Evolutionary conservation across 2,113 vertebrate species (phyloP).

Genomic region (Platichthys flesus): DNA sequence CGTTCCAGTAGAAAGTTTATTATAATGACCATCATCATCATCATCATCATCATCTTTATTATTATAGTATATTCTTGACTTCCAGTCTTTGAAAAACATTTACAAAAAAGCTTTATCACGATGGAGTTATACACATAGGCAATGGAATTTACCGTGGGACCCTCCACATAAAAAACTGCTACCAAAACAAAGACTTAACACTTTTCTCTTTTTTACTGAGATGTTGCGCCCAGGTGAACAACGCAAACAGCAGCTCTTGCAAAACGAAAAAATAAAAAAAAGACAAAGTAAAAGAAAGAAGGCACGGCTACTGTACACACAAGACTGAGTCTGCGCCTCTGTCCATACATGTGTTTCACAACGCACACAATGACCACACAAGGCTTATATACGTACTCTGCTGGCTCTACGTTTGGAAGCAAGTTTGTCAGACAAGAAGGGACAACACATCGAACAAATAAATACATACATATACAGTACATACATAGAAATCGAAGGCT

Average conservation of each 20-base stretch:
- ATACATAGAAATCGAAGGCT: slow-evolving; percentile 80
- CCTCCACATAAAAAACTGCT: slow-evolving; percentile 79
- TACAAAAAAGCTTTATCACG: slow-evolving; percentile 88
- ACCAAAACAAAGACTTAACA: slow-evolving; percentile 88
- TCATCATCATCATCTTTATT: slow-evolving; percentile 60
- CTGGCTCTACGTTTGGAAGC: slow-evolving; percentile 91
- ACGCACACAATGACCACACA: slow-evolving; percentile 90
- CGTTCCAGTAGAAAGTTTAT: slow-evolving; percentile 98
- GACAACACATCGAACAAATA: slow-evolving; percentile 92
- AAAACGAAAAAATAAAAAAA: slow-evolving; percentile 41
- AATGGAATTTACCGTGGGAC: slow-evolving; percentile 86
- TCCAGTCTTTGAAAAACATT: slow-evolving; percentile 95
- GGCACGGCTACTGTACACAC: slow-evolving; percentile 92
- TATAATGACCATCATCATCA: slow-evolving; percentile 73
- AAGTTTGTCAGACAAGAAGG: slow-evolving; percentile 88
- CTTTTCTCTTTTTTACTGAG: slow-evolving; percentile 69
- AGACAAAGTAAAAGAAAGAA: slow-evolving; percentile 83
- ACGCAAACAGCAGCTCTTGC: slow-evolving; percentile 89
- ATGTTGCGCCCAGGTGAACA: slow-evolving; percentile 80
- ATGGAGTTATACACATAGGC: slow-evolving; percentile 90
- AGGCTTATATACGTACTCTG: slow-evolving; percentile 83
- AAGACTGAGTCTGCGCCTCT: slow-evolving; percentile 84
- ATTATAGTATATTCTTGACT: slow-evolving; percentile 85
- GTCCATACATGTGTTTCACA: slow-evolving; percentile 89
- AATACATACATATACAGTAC: slow-evolving; percentile 83